These are phyloP conservation scores for Xestia rhomboidea DNA, from an alignment of 2,888 invertebrate species.

Conservation along the genomic window DNA sequence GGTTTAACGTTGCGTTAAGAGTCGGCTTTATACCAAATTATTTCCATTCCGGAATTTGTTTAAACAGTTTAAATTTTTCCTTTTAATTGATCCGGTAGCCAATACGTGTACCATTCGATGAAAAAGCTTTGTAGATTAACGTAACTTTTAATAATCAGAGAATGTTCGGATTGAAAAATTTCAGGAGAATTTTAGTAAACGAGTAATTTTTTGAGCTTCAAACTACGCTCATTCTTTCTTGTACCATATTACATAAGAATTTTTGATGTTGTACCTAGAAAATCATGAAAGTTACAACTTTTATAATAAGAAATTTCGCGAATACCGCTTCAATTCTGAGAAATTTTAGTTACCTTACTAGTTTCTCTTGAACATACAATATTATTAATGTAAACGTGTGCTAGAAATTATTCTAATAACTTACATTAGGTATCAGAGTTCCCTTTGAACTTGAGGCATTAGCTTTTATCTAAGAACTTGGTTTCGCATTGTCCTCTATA, in stretches of 20 bases:
- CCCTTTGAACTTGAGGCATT: conserved; percentile 18
- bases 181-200: neutral
- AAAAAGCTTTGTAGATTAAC: conserved; percentile 46
- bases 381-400: conserved; percentile 1
- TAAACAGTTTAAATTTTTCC: conserved; percentile 41
- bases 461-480: conserved; percentile 31
- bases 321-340: neutral
- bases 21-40: conserved; percentile 43
- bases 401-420: conserved; percentile 18
- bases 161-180: conserved; percentile 22
- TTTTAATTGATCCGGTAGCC: conserved; percentile 43
- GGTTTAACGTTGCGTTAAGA: conserved; percentile 58
- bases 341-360: neutral
- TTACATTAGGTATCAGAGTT: conserved; percentile 19
- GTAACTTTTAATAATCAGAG: conserved; percentile 51
- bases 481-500: conserved; percentile 11
- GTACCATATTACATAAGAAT: neutral
- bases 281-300: neutral
- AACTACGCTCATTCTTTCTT: neutral
- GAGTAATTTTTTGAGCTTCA: conserved; percentile 8
- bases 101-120: conserved; percentile 17
- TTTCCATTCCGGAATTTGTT: conserved; percentile 50
- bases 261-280: neutral
- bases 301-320: neutral
- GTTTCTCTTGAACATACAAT: conserved; percentile 2